Percentiles rank a stretch among this genome's conserved stretches.
Evolutionary conservation across 2,113 vertebrate species (phyloP).

Genomic region (Otus sunia): DNA sequence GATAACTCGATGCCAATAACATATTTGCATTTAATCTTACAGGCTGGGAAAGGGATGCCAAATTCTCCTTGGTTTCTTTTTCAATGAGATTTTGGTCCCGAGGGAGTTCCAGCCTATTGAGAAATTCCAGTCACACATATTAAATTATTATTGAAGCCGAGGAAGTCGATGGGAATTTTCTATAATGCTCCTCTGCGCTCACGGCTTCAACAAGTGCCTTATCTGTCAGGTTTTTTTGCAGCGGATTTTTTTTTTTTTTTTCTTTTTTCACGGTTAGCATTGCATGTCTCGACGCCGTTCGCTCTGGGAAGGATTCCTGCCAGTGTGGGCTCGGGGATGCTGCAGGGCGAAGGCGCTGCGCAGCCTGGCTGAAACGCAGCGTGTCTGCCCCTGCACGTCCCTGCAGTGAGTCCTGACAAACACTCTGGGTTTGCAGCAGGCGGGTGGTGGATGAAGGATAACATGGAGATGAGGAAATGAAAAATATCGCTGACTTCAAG

Average conservation of each 20-base stretch:
- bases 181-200: not conserved
- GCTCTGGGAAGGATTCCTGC: not conserved
- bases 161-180: constrained; percentile 24
- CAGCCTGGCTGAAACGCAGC: not conserved
- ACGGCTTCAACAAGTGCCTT: not conserved
- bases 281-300: not conserved
- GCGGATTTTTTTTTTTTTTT: not conserved
- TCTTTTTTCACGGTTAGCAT: fast-evolving
- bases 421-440: not conserved
- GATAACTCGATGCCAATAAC: constrained; percentile 37
- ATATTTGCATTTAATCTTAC: constrained; percentile 54
- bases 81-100: constrained; percentile 29
- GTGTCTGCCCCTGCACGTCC: not conserved
- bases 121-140: not conserved
- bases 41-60: constrained; percentile 8
- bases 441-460: not conserved
- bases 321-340: not conserved
- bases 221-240: not conserved
- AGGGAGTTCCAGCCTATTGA: constrained; percentile 25
- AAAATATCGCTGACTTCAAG: not conserved
- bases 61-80: constrained; percentile 38
- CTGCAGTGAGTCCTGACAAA: not conserved
- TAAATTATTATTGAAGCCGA: not conserved
- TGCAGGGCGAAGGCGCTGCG: not conserved
- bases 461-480: not conserved